Evolutionary conservation across 2,113 vertebrate species (phyloP).

Genomic region (Amblyopsis rosae): DNA sequence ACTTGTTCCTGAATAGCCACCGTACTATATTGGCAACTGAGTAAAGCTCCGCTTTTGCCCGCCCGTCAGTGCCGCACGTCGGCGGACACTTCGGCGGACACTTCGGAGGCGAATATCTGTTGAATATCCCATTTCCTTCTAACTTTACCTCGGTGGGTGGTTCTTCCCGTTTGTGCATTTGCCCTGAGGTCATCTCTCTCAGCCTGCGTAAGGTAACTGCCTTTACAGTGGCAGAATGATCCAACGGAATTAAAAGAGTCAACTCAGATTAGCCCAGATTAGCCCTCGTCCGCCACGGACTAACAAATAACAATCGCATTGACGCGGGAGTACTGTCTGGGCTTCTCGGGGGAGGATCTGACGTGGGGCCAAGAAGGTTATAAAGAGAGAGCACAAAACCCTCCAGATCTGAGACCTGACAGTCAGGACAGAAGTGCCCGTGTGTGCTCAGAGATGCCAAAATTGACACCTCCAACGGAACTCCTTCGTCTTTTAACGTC

Average conservation of each 20-base stretch:
- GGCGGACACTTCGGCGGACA: too few relatives aligned
- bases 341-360: conserved; percentile 43
- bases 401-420: not conserved
- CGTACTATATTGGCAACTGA: too few relatives aligned
- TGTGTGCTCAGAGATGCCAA: conserved; percentile 1
- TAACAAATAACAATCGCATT: conserved; percentile 58
- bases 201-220: conserved; percentile 3
- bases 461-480: conserved; percentile 10
- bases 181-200: not conserved
- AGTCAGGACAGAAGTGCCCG: too few relatives aligned
- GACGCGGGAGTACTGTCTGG: conserved; percentile 46
- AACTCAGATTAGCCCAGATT: conserved; percentile 39
- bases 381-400: not conserved
- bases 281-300: conserved; percentile 7
- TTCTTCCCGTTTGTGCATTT: not conserved
- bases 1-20: too few relatives aligned
- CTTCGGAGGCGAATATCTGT: too few relatives aligned
- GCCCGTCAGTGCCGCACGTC: too few relatives aligned
- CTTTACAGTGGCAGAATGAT: conserved; percentile 3
- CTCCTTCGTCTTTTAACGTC: not conserved
- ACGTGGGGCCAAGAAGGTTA: conserved; percentile 22
- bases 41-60: too few relatives aligned
- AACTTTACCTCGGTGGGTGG: too few relatives aligned
- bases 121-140: too few relatives aligned
- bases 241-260: conserved; percentile 48